phyloP scores from a whole-genome alignment of 2,113 vertebrate genomes.

The Delphinus delphis region DNA sequence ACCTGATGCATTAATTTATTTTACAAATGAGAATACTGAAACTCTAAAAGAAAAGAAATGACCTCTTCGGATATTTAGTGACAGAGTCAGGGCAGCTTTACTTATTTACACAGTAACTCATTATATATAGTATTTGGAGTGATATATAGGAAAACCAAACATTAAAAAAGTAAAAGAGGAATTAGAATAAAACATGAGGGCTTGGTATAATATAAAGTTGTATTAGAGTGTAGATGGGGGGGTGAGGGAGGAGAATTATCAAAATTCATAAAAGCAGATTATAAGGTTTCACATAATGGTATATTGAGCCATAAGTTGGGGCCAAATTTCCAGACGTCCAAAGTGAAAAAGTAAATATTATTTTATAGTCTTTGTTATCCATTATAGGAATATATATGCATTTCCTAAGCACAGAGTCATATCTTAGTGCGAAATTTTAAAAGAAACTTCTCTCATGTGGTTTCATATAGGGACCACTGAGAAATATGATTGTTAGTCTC shows the following conservation, averaged over 20 bases:
- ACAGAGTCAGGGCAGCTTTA: neutral
- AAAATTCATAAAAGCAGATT: neutral
- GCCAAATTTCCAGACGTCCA: neutral
- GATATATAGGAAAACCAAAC: neutral
- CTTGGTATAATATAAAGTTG: neutral
- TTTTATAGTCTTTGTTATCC: neutral
- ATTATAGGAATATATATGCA: neutral
- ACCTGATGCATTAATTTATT: neutral
- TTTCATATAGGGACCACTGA: neutral
- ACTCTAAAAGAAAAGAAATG: neutral
- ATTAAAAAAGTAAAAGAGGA: neutral
- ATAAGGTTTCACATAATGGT: neutral
- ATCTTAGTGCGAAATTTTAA: neutral
- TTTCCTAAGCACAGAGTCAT: neutral
- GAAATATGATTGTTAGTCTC: neutral
- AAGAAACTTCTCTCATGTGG: neutral
- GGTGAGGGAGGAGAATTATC: neutral
- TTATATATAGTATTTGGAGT: neutral
- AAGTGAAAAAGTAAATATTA: conserved; percentile 5
- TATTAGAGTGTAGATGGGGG: neutral
- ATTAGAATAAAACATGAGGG: neutral
- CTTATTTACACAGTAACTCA: neutral
- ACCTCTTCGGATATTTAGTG: neutral
- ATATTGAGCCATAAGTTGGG: neutral
- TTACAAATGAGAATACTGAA: neutral